phyloP scores from a whole-genome alignment of 2,888 invertebrate genomes.

The Thecocarcelia acutangulata region DNA sequence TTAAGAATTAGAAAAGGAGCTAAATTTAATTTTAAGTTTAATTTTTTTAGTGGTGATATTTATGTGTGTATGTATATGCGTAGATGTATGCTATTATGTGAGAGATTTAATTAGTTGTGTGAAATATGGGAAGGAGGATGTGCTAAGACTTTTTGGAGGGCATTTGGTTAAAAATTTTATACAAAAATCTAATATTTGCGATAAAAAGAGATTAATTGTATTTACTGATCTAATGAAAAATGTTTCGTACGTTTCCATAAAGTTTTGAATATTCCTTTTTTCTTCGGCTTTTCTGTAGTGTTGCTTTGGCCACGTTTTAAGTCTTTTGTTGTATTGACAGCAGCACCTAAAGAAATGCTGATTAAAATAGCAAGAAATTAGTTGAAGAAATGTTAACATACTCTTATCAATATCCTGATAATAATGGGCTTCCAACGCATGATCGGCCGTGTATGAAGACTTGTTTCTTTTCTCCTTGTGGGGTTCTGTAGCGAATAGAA shows the following conservation, averaged over 20 bases:
- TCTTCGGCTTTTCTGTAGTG: slow-evolving; percentile 83
- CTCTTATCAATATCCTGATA: slow-evolving; percentile 66
- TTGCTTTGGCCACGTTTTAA: slow-evolving; percentile 75
- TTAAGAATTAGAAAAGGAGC: slow-evolving; percentile 55
- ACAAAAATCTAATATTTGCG: slow-evolving; percentile 50
- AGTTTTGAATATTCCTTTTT: slow-evolving; percentile 93
- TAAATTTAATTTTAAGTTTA: slow-evolving; percentile 22
- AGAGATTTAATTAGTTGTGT: slow-evolving; percentile 29
- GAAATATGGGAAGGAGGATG: slow-evolving; percentile 43
- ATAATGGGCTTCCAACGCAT: slow-evolving; percentile 62
- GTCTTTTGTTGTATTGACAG: slow-evolving; percentile 72
- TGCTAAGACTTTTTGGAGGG: slow-evolving; percentile 62
- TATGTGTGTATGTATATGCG: slow-evolving; percentile 43
- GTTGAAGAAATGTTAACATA: slow-evolving; percentile 9
- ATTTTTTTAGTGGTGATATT: slow-evolving; percentile 46
- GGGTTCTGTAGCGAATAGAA: slow-evolving; percentile 25
- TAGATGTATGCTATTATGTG: background rate
- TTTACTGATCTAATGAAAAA: slow-evolving; percentile 91
- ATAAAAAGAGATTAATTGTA: slow-evolving; percentile 34
- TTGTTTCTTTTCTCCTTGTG: slow-evolving; percentile 61
- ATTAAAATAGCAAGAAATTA: background rate
- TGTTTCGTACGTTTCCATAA: slow-evolving; percentile 94
- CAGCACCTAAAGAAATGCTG: slow-evolving; percentile 21
- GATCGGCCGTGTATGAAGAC: slow-evolving; percentile 61
- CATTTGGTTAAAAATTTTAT: slow-evolving; percentile 61